Evolutionary conservation across 2,113 vertebrate species (phyloP).

Genomic region (Meles meles): DNA sequence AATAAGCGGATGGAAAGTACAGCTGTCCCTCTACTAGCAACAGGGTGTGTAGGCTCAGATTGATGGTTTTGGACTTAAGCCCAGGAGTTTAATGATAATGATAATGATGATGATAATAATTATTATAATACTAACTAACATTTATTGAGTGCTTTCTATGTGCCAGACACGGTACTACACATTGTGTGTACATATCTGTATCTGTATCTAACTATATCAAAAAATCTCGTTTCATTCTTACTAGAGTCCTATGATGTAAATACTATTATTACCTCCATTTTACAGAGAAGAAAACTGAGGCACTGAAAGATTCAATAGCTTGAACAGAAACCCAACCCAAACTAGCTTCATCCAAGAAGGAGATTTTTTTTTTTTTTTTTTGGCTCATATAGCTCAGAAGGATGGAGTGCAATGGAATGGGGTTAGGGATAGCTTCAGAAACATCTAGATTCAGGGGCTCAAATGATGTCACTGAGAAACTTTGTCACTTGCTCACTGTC

Average conservation of each 20-base stretch:
- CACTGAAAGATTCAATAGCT: not conserved
- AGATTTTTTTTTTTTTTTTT: not conserved
- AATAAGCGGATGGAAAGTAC: slow-evolving; percentile 41
- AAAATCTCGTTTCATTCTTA: slow-evolving; percentile 4
- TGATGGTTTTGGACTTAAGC: slow-evolving; percentile 56
- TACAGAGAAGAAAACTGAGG: not conserved
- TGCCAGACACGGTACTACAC: slow-evolving; percentile 11
- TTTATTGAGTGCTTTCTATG: slow-evolving; percentile 40
- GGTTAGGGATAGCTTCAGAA: not conserved
- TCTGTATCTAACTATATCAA: not conserved
- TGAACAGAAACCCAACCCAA: not conserved
- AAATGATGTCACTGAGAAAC: not conserved
- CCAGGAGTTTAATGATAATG: slow-evolving; percentile 63
- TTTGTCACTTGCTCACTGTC: not conserved
- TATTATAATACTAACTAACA: slow-evolving; percentile 62
- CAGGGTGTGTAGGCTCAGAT: slow-evolving; percentile 33
- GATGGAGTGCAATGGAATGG: not conserved
- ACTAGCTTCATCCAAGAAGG: not conserved
- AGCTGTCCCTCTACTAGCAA: slow-evolving; percentile 52
- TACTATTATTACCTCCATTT: not conserved
- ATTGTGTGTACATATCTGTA: not conserved
- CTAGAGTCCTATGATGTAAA: not conserved
- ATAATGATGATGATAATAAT: slow-evolving; percentile 50
- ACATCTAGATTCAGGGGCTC: not conserved
- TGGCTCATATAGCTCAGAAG: not conserved